Base-by-base conservation (phyloP, 2,888 invertebrate genomes). In the Diplolepis rosae region DNA sequence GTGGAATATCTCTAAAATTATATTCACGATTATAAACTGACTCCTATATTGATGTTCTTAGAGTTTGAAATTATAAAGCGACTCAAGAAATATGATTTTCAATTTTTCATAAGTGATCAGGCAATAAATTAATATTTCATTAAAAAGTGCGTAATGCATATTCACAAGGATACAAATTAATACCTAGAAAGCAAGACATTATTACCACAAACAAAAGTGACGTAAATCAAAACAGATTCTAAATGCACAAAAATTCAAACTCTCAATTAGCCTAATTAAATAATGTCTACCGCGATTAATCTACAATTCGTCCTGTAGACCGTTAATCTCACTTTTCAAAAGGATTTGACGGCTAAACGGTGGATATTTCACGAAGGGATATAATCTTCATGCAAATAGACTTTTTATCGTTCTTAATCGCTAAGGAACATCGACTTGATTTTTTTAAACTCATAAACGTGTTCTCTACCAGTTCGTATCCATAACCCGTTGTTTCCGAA, bases 241-340 rank as follows among this genome's bases (percentile, higher is more conserved):
- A 39, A 56, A 56, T 39, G 24, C 32, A 56, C 35, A 56, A 56
- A 56, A 24, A 56, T 35, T 56, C 56, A 56, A 56, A 35, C 35
- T 35, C 22, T 13, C 24, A 56, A 56, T 56, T 56, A 56, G 22
- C 7, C 35, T 35, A 24, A 35, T 24, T 56, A 32, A 56, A 56
- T 56, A 56, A 22, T 39, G 22, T 13, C 35, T 24, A 35, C 35
- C 5, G 2, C 6, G 56, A 39, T 56, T 35, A 35, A 39, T 22
- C 18, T 56, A 13, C 32, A 56, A 56, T 35, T 56, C 9, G 35
- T 35, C 15, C 56, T 56, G 35, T 13, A 32, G 35, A 56, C 32
- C 56, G 56, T 56, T 56, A 35, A 56, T 56, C 35, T 24, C 35
- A 56, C 56, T 56, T 56, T 56, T 56, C 56, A 35, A 35, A 35